Evolutionary conservation across 2,888 invertebrate genomes (phyloP).

Genomic region (Athripsodes cinereus): DNA sequence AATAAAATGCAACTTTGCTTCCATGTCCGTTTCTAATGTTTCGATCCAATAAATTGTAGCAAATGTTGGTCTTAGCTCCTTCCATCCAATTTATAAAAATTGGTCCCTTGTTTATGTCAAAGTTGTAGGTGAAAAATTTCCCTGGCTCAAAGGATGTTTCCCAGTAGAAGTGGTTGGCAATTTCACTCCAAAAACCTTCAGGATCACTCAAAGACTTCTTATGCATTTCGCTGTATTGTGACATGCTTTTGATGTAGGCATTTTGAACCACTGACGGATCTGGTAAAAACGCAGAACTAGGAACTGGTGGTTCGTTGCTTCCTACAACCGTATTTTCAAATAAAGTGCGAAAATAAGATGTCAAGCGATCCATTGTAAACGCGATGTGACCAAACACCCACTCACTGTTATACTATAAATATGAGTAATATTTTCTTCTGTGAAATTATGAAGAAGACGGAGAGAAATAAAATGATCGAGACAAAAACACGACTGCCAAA

Average conservation of each 20-base stretch:
- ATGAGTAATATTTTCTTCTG: too few species aligned
- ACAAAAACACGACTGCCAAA: too few species aligned
- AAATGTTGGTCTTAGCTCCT: slow-evolving; percentile 90
- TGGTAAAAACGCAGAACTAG: slow-evolving; percentile 51
- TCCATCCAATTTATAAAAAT: slow-evolving; percentile 93
- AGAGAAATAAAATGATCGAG: too few species aligned
- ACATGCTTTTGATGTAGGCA: slow-evolving; percentile 62
- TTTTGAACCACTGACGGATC: slow-evolving; percentile 50
- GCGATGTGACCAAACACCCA: not conserved
- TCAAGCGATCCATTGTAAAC: slow-evolving; percentile 2
- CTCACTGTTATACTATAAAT: too few species aligned
- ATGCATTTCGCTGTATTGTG: slow-evolving; percentile 78
- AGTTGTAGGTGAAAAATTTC: slow-evolving; percentile 85
- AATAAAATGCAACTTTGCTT: slow-evolving; percentile 89
- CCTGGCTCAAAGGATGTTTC: slow-evolving; percentile 68
- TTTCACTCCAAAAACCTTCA: slow-evolving; percentile 86
- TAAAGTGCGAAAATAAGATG: not conserved
- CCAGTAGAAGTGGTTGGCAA: slow-evolving; percentile 93
- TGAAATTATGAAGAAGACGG: too few species aligned
- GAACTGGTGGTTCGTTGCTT: slow-evolving; percentile 49
- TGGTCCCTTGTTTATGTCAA: slow-evolving; percentile 81
- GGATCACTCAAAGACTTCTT: slow-evolving; percentile 83
- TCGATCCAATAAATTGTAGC: slow-evolving; percentile 91
- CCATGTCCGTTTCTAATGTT: slow-evolving; percentile 85
- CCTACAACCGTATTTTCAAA: not conserved